Evolutionary conservation across 2,888 invertebrate species (phyloP).

Genomic region (Acanthosepion lycidas): DNA sequence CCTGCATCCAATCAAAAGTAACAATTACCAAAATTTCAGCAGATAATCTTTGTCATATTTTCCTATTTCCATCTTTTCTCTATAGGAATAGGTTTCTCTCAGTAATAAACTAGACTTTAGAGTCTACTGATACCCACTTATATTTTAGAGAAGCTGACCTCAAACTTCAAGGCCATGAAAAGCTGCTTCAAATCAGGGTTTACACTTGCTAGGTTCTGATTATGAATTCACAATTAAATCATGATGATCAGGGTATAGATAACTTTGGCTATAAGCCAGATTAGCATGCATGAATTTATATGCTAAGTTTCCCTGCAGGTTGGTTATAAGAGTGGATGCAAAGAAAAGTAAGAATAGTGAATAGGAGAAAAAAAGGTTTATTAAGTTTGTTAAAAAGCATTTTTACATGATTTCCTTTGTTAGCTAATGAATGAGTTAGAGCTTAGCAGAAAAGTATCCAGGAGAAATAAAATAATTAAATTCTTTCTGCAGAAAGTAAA

Average conservation of each 20-base stretch:
- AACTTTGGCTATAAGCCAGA: not conserved
- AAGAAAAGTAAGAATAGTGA: not conserved
- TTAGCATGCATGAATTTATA: not conserved
- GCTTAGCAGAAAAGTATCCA: constrained; percentile 17
- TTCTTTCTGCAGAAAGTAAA: constrained; percentile 33
- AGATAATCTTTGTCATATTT: too few species aligned
- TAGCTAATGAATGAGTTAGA: not conserved
- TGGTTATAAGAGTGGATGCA: not conserved
- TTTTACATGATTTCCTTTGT: constrained; percentile 20
- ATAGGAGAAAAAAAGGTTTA: not conserved
- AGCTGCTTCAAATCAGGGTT: not conserved
- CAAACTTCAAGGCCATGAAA: not conserved
- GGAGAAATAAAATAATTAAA: constrained; percentile 33
- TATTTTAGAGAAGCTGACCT: not conserved
- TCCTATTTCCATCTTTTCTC: too few species aligned
- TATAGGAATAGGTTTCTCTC: too few species aligned
- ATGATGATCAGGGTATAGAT: not conserved
- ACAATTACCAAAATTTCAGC: too few species aligned
- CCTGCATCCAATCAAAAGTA: too few species aligned
- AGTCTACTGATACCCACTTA: too few species aligned
- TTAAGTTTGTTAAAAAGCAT: not conserved
- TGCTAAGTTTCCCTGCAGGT: not conserved
- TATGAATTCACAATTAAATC: constrained; percentile 2
- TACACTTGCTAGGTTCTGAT: not conserved
- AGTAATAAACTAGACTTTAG: too few species aligned